Percentiles rank a stretch among this genome's conserved stretches.
Conservation (phyloP, 2,888 invertebrate genomes). For the Argynnis bischoffii region DNA sequence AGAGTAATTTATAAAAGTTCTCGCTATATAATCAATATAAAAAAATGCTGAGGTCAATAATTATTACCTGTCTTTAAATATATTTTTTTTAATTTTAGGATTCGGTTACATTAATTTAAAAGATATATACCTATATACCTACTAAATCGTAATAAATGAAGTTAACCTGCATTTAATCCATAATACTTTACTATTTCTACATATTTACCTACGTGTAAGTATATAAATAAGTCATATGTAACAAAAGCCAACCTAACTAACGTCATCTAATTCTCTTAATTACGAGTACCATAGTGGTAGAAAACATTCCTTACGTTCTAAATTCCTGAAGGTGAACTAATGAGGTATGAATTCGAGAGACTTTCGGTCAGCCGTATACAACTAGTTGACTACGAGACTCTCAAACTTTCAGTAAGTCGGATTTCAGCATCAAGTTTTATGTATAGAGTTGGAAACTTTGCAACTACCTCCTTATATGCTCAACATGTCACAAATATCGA, state of each 20-base stretch:
- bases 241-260: conserved; percentile 3
- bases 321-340: conserved; percentile 18
- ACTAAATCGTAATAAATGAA: not conserved
- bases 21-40: no score
- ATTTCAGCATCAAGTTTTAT: conserved; percentile 12
- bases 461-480: not conserved
- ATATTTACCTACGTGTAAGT: not conserved
- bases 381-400: not conserved
- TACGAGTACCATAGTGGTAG: not conserved
- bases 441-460: conserved; percentile 8
- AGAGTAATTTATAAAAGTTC: no score
- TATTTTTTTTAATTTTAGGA: not conserved
- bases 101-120: no score
- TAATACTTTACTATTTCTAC: not conserved
- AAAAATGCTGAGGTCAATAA: not conserved
- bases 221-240: not conserved
- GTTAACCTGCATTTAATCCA: not conserved
- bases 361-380: not conserved
- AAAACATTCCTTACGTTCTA: conserved; percentile 2
- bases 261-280: conserved; percentile 12
- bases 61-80: not conserved
- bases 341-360: conserved; percentile 2
- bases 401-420: conserved; percentile 9
- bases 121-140: no score
- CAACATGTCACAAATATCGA: not conserved